phyloP scores from a whole-genome alignment of 2,113 vertebrate species.

The Anhinga rufa region DNA sequence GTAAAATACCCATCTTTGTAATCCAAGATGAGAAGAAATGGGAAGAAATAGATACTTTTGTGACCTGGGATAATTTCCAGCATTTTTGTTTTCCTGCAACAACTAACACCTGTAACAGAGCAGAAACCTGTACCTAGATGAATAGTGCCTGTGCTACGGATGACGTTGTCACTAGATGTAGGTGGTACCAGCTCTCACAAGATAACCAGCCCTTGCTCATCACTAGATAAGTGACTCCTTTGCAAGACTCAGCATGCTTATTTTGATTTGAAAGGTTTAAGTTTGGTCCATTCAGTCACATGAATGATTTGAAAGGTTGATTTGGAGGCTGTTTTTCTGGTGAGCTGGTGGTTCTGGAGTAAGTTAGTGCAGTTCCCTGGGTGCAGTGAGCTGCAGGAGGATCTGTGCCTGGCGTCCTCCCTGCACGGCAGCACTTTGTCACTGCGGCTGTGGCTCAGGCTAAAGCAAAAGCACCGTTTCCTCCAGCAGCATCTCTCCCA shows the following conservation, averaged over 20 bases:
- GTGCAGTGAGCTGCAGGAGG: background rate
- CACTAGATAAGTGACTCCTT: background rate
- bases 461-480: background rate
- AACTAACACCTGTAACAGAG: background rate
- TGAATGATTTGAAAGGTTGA: background rate
- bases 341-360: background rate
- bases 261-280: background rate
- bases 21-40: background rate
- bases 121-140: background rate
- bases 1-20: background rate
- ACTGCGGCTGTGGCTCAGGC: background rate
- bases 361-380: background rate
- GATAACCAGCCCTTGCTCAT: background rate
- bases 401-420: background rate
- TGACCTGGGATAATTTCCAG: background rate
- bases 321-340: background rate
- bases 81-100: background rate
- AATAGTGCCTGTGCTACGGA: accelerated
- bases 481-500: background rate
- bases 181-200: background rate
- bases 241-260: background rate
- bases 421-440: background rate
- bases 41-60: background rate
- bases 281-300: background rate
- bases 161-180: background rate